These are phyloP conservation scores for Geotrupes spiniger DNA, from an alignment of 2,888 invertebrate species.

Conservation along the genomic window DNA sequence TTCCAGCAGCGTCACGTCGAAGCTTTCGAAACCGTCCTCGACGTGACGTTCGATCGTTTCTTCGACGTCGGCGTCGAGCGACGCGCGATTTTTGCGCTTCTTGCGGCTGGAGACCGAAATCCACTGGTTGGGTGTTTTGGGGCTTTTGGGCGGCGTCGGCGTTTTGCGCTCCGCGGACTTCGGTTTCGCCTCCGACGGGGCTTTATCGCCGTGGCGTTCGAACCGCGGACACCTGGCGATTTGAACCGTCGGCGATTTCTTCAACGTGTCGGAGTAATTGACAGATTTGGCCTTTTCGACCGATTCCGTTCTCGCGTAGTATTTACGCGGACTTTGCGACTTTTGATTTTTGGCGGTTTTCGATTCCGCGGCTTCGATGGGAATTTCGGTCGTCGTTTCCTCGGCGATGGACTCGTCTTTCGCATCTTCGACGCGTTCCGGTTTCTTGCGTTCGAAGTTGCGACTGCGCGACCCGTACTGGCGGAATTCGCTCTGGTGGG, in stretches of 20 bases:
- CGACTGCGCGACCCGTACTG: no score
- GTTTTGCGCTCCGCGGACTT: slow-evolving; percentile 1
- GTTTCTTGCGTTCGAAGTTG: no score
- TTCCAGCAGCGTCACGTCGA: background rate
- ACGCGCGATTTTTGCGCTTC: slow-evolving; percentile 43
- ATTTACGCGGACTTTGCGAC: no score
- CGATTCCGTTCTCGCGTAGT: no score
- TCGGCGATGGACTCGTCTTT: background rate
- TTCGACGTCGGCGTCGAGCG: slow-evolving; percentile 31
- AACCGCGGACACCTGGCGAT: slow-evolving; percentile 5
- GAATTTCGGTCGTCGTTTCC: background rate
- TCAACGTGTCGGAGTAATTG: slow-evolving; percentile 25
- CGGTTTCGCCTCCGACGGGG: background rate
- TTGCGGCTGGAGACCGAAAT: slow-evolving; percentile 47
- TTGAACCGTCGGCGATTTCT: slow-evolving; percentile 8
- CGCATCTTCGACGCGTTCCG: no score
- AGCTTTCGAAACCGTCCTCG: background rate
- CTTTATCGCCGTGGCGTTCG: background rate
- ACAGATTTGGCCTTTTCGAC: no score
- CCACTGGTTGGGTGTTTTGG: slow-evolving; percentile 37
- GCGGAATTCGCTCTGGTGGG: slow-evolving; percentile 1
- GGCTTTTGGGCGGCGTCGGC: background rate
- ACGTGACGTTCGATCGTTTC: slow-evolving; percentile 15
- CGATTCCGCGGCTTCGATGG: background rate
- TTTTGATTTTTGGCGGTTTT: no score